Conservation (phyloP, 1,140 invertebrate genomes). For the Halyomorpha halys region DNA sequence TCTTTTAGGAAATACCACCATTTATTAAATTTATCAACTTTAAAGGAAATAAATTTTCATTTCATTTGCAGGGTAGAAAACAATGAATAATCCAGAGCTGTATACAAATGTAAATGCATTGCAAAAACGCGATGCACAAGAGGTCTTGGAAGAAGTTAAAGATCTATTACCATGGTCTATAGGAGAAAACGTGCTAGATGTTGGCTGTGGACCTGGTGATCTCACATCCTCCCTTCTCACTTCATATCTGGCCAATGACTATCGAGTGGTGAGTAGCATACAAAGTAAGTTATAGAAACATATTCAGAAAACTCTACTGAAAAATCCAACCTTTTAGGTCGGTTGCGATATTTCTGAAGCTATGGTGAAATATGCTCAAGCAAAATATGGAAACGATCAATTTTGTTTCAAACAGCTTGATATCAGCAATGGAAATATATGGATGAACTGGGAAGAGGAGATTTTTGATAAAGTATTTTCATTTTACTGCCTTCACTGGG, state of each 20-base stretch:
- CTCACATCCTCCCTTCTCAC: constrained; percentile 57
- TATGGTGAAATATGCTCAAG: constrained; percentile 36
- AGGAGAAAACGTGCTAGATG: constrained; percentile 45
- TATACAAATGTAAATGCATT: constrained; percentile 25
- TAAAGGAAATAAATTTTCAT: too few species aligned
- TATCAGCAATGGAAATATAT: constrained; percentile 44
- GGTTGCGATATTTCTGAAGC: constrained; percentile 35
- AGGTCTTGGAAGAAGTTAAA: constrained; percentile 22
- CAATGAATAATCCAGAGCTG: constrained; percentile 28
- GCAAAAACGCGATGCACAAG: constrained; percentile 26
- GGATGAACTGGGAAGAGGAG: constrained; percentile 38
- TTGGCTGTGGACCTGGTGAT: constrained; percentile 68
- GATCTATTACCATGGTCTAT: constrained; percentile 22
- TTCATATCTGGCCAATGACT: constrained; percentile 44
- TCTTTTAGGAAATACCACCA: too few species aligned
- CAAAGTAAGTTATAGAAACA: not conserved
- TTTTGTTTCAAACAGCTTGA: constrained; percentile 54
- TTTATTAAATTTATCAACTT: too few species aligned
- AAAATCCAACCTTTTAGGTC: constrained; percentile 22
- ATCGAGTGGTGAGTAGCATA: constrained; percentile 26
- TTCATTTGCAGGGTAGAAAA: not conserved
- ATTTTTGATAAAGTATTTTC: constrained; percentile 61
- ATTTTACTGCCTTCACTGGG: constrained; percentile 75
- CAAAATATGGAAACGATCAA: constrained; percentile 33
- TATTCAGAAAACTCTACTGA: too few species aligned